Evolutionary conservation across 53 echinoderm and acorn worm genomes (phyloP).

Genomic region (Echinarachnius parma): DNA sequence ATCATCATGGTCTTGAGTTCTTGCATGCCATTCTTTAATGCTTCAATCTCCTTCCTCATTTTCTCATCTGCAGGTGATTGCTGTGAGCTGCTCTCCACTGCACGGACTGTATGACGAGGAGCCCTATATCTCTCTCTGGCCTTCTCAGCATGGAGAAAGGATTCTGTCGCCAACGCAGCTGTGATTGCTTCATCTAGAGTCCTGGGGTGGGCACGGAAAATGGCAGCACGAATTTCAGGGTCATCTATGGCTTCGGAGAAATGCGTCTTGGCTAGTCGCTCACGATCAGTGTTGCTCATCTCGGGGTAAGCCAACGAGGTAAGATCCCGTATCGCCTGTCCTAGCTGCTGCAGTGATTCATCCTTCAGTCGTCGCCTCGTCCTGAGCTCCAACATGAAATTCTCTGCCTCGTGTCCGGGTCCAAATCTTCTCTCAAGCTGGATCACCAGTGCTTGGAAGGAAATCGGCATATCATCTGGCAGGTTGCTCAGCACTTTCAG

Average conservation of each 20-base stretch:
- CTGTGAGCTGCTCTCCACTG: background rate
- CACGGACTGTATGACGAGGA: slow-evolving; percentile 27
- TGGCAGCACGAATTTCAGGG: background rate
- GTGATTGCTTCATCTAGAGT: slow-evolving; percentile 11
- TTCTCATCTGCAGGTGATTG: slow-evolving; percentile 20
- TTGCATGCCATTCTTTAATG: background rate
- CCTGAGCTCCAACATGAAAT: background rate
- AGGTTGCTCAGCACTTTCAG: background rate
- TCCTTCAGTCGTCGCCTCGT: background rate
- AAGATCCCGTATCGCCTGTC: slow-evolving; percentile 14
- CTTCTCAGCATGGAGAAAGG: slow-evolving; percentile 13
- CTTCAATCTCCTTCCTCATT: slow-evolving; percentile 16
- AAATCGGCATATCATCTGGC: background rate
- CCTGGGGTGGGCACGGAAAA: slow-evolving; percentile 7
- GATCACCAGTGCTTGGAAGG: background rate
- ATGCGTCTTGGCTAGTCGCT: slow-evolving; percentile 20
- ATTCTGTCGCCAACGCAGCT: slow-evolving; percentile 24
- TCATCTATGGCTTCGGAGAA: slow-evolving; percentile 22
- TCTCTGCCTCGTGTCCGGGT: background rate
- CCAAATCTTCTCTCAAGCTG: slow-evolving; percentile 2
- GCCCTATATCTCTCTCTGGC: background rate
- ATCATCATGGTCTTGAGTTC: slow-evolving; percentile 4
- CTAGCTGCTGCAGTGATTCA: background rate
- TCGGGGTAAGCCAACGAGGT: slow-evolving; percentile 11
- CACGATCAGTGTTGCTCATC: background rate